A percentile compares a stretch with the other conserved stretches of the same genome.
phyloP scores from a whole-genome alignment of 2,113 vertebrate genomes.

The Noturus placidus region DNA sequence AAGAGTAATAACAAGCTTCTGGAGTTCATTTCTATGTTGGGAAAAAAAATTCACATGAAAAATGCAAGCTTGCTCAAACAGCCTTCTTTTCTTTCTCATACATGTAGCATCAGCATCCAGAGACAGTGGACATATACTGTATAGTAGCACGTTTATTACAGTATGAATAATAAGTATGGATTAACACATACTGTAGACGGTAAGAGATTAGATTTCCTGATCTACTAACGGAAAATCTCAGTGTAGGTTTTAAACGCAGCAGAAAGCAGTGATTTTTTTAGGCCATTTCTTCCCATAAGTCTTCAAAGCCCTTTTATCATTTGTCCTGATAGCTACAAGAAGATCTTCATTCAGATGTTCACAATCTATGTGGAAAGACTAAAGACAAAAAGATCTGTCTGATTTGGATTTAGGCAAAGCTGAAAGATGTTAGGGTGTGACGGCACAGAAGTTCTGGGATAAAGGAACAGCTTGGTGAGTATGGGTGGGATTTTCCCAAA shows the following conservation, averaged over 20 bases:
- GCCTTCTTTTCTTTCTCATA: neutral
- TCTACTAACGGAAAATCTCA: neutral
- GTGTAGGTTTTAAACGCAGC: neutral
- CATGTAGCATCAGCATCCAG: slow-evolving; percentile 4
- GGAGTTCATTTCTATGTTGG: slow-evolving; percentile 47
- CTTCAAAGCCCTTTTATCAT: neutral
- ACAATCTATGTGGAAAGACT: neutral
- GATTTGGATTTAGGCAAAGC: slow-evolving; percentile 1
- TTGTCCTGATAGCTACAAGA: neutral
- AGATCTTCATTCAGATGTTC: slow-evolving; percentile 2
- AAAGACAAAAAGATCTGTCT: slow-evolving; percentile 14
- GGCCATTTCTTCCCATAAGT: neutral
- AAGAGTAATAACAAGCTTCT: slow-evolving; percentile 56
- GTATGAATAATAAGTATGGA: neutral
- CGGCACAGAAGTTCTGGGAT: slow-evolving; percentile 12
- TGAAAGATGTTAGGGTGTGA: slow-evolving; percentile 39
- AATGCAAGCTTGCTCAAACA: neutral
- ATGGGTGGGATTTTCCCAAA: slow-evolving; percentile 46
- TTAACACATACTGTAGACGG: neutral
- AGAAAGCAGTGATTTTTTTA: neutral
- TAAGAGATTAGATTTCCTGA: neutral
- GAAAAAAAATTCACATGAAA: slow-evolving; percentile 52
- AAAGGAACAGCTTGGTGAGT: slow-evolving; percentile 26
- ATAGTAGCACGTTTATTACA: neutral
- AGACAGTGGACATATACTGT: neutral